Conservation (phyloP, 2,113 vertebrate species). For the Phalacrocorax aristotelis region DNA sequence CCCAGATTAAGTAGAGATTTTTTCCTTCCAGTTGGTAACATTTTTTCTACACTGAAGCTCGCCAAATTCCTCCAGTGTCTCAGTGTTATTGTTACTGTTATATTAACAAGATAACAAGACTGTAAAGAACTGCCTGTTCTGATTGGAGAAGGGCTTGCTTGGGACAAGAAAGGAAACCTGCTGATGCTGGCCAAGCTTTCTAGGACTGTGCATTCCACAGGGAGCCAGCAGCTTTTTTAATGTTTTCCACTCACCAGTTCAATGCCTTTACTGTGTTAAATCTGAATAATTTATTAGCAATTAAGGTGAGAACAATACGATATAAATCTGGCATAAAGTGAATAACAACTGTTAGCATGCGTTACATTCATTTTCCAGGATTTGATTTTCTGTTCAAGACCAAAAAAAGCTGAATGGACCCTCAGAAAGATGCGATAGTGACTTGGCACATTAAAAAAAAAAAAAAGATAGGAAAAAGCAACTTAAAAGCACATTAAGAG, state of each 20-base stretch:
- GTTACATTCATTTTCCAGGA: background rate
- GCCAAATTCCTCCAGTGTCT: background rate
- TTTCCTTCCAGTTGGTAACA: background rate
- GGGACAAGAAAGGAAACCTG: background rate
- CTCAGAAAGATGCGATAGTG: background rate
- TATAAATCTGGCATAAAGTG: background rate
- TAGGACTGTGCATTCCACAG: constrained; percentile 30
- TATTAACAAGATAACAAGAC: background rate
- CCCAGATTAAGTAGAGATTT: background rate
- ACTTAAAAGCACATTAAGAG: background rate
- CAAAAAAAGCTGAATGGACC: background rate
- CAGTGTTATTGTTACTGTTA: background rate
- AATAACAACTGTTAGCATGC: background rate
- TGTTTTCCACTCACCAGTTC: background rate
- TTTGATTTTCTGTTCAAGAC: background rate
- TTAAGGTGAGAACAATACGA: background rate
- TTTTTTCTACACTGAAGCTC: background rate
- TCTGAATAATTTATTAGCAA: background rate
- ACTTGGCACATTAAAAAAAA: background rate
- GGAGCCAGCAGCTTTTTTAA: background rate
- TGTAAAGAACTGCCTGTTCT: constrained; percentile 25
- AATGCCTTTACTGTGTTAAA: background rate
- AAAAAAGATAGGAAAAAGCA: background rate
- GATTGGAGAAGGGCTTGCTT: background rate
- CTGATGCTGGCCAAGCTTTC: constrained; percentile 33